phyloP scores from a whole-genome alignment of 2,888 invertebrate species.

The Drosophila buzzatii region DNA sequence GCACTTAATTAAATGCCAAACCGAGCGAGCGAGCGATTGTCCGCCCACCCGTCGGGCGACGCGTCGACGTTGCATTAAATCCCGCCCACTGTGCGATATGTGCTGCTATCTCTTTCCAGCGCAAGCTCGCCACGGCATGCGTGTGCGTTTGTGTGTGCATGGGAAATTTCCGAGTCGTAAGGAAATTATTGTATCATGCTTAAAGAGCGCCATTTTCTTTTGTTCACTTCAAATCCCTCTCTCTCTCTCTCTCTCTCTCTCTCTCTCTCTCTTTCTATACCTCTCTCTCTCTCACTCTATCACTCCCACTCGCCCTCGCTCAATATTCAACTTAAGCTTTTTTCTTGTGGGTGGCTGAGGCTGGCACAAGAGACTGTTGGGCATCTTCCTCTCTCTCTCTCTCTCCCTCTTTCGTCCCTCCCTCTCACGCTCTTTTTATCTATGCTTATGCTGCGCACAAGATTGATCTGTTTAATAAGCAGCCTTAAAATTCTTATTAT shows the following conservation, averaged over 20 bases:
- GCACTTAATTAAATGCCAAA: slow-evolving; percentile 74
- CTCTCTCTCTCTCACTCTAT: background rate
- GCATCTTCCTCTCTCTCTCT: background rate
- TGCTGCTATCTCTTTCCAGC: slow-evolving; percentile 65
- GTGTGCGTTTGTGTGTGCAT: slow-evolving; percentile 16
- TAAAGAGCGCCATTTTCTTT: slow-evolving; percentile 69
- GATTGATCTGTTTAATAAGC: slow-evolving; percentile 80
- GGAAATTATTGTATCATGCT: slow-evolving; percentile 61
- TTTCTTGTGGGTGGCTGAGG: slow-evolving; percentile 8
- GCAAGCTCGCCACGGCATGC: background rate
- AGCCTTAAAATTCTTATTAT: slow-evolving; percentile 50
- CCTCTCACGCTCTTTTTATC: background rate
- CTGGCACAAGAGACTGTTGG: background rate
- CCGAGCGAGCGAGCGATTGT: background rate
- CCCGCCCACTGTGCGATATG: slow-evolving; percentile 72
- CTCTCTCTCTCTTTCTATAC: background rate
- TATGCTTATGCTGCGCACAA: slow-evolving; percentile 34
- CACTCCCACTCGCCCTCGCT: slow-evolving; percentile 4
- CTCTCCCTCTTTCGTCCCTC: too few relatives aligned
- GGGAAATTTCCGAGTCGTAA: slow-evolving; percentile 64
- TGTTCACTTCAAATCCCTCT: slow-evolving; percentile 39
- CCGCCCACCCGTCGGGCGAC: slow-evolving; percentile 41
- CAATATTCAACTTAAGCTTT: slow-evolving; percentile 42
- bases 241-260: slow-evolving; percentile 4
- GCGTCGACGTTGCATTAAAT: slow-evolving; percentile 45